Conservation (phyloP, 1,140 invertebrate species). For the Atta colombica region DNA sequence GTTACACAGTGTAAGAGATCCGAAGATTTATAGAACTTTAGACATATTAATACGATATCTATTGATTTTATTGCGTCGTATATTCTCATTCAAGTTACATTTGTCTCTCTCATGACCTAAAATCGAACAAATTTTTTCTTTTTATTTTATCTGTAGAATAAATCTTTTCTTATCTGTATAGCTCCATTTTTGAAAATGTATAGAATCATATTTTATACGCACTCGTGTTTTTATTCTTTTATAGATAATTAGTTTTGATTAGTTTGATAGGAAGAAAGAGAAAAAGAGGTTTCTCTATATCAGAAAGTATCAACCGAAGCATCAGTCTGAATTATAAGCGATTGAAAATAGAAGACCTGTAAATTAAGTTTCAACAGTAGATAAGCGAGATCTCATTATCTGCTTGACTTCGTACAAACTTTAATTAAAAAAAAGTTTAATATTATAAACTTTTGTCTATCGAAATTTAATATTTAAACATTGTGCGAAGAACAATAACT, state of each 20-base stretch:
- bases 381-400: conserved; percentile 40
- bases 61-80: not conserved
- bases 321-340: not conserved
- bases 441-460: conserved; percentile 24
- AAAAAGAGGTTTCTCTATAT: not conserved
- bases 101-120: not conserved
- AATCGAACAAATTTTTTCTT: not conserved
- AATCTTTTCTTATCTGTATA: not conserved
- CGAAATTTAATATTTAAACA: conserved; percentile 29
- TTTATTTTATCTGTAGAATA: not conserved
- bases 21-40: conserved; percentile 1
- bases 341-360: not conserved
- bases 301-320: conserved; percentile 1
- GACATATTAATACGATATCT: not conserved
- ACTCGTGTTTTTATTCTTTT: not conserved
- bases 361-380: conserved; percentile 15
- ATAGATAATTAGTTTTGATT: not conserved
- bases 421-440: conserved; percentile 23
- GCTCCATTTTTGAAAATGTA: not conserved
- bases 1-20: not conserved
- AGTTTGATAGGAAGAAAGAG: not conserved
- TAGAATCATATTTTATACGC: not conserved
- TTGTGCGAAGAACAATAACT: not conserved
- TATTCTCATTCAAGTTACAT: not conserved
- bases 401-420: conserved; percentile 1